Evolutionary conservation across 2,113 vertebrate genomes (phyloP), one percentile per base, ranked within the genome.

Genomic region (Myotis yumanensis): DNA sequence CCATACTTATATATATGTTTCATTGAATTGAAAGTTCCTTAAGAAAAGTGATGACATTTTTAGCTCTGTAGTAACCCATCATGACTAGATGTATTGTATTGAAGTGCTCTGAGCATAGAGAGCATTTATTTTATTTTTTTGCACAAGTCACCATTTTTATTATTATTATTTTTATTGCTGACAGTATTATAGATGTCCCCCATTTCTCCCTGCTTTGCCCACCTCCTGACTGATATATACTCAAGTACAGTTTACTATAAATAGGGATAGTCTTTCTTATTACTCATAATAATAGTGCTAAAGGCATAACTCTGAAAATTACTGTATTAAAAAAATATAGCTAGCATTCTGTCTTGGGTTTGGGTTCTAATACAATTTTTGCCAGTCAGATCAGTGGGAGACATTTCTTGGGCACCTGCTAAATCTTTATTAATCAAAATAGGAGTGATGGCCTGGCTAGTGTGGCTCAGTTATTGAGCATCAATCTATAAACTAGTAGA

Each of bases 1-100:
- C 15, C 71, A 85, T 86, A 59, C 22, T 85, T 69, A n/a, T 4
- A 32, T 90, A 77, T 22, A 59, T 93, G 81, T 83, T 89, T 94
- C 5, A 76, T 32, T 68, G 59, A 69, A 51, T 84, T 59, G 25
- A 25, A 32, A 77, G 17, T 76, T 83, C 4, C 32, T 84, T 76
- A 89, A 76, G 46, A 43, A 57, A 17, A 68, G 22, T 35, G 69
- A 66, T 73, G 43, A 40, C 54, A 54, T 57, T 75, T 46, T 73
- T 25, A 81, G 51, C n/a, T 52, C n/a, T 62, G 17, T 10, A 30
- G 37, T 77, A 85, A 37, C 51, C 11, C 32, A 37, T 14, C 37
- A 16, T 69, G 23, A 68, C 59, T 89, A 23, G 66, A 11, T 40
- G 1, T 32, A 12, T 64, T 46, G 18, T 20, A 12, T 52, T 43